Conservation (phyloP, 2,113 vertebrate species). For the Andinoacara biseriatus region DNA sequence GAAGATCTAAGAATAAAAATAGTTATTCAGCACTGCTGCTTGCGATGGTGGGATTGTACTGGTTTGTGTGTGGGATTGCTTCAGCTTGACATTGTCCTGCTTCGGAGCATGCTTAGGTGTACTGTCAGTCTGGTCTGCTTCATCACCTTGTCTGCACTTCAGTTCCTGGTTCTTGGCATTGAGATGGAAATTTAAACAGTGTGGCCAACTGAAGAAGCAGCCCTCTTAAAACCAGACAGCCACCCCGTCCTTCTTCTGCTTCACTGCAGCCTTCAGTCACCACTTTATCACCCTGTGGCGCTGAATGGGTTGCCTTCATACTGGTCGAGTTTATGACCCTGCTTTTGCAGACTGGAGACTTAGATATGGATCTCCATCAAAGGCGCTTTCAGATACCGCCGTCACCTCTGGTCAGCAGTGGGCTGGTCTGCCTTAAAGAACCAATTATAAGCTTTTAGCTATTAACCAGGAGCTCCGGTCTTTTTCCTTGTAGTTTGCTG, state of each 20-base stretch:
- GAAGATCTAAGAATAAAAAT: slow-evolving; percentile 72
- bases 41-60: slow-evolving; percentile 45
- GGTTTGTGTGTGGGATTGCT: slow-evolving; percentile 25
- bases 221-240: slow-evolving; percentile 70
- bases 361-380: slow-evolving; percentile 77
- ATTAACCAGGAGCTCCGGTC: slow-evolving; percentile 9
- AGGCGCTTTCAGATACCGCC: slow-evolving; percentile 64
- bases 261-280: slow-evolving; percentile 39
- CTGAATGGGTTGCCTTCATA: slow-evolving; percentile 80
- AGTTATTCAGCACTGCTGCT: slow-evolving; percentile 61
- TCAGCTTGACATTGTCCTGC: slow-evolving; percentile 24
- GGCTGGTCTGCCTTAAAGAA: slow-evolving; percentile 45
- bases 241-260: slow-evolving; percentile 38
- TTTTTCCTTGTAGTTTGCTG: slow-evolving; percentile 14
- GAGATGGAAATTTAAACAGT: slow-evolving; percentile 79
- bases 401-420: slow-evolving; percentile 63
- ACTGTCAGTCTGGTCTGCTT: slow-evolving; percentile 20
- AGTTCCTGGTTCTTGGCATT: slow-evolving; percentile 70
- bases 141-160: slow-evolving; percentile 50
- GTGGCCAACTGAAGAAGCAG: slow-evolving; percentile 72
- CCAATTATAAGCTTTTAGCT: slow-evolving; percentile 35
- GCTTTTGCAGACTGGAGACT: slow-evolving; percentile 58
- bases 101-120: slow-evolving; percentile 9
- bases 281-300: slow-evolving; percentile 58
- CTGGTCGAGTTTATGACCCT: slow-evolving; percentile 71